Evolutionary conservation across 2,888 invertebrate genomes (phyloP).

Genomic region (Rosalia funebris): DNA sequence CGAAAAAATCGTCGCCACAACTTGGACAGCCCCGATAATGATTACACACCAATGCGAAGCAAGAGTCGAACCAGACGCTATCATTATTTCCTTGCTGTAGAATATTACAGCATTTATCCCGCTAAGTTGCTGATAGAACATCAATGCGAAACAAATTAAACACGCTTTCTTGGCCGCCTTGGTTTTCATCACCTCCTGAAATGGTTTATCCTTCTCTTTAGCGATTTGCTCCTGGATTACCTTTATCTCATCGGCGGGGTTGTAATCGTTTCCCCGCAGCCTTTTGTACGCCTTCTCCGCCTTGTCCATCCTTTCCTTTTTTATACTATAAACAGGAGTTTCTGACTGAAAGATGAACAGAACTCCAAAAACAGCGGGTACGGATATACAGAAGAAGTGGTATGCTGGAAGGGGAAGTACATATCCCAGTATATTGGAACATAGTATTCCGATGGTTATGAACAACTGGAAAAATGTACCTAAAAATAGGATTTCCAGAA

Average conservation of each 20-base stretch:
- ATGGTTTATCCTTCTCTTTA: slow-evolving; percentile 66
- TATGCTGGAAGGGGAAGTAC: slow-evolving; percentile 67
- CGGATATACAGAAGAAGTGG: slow-evolving; percentile 72
- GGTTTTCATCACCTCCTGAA: slow-evolving; percentile 69
- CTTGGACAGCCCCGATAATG: slow-evolving; percentile 80
- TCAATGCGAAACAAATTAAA: slow-evolving; percentile 78
- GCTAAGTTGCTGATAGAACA: slow-evolving; percentile 89
- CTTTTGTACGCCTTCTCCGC: slow-evolving; percentile 76
- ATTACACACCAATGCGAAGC: slow-evolving; percentile 61
- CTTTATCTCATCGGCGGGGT: slow-evolving; percentile 70
- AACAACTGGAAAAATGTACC: slow-evolving; percentile 88
- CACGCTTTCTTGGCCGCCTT: slow-evolving; percentile 74
- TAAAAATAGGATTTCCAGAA: too few relatives aligned
- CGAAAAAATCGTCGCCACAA: slow-evolving; percentile 78
- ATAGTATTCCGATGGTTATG: slow-evolving; percentile 85
- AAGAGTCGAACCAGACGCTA: slow-evolving; percentile 69
- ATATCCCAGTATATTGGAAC: slow-evolving; percentile 77
- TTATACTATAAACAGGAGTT: slow-evolving; percentile 78
- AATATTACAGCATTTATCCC: slow-evolving; percentile 87
- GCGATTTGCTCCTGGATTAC: slow-evolving; percentile 64
- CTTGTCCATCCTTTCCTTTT: slow-evolving; percentile 71
- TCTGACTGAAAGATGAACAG: slow-evolving; percentile 88
- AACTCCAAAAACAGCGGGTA: slow-evolving; percentile 76
- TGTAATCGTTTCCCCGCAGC: slow-evolving; percentile 78
- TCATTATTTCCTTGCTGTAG: slow-evolving; percentile 79